Conservation (phyloP, 1,140 invertebrate species). For the Diorhabda elongata region DNA sequence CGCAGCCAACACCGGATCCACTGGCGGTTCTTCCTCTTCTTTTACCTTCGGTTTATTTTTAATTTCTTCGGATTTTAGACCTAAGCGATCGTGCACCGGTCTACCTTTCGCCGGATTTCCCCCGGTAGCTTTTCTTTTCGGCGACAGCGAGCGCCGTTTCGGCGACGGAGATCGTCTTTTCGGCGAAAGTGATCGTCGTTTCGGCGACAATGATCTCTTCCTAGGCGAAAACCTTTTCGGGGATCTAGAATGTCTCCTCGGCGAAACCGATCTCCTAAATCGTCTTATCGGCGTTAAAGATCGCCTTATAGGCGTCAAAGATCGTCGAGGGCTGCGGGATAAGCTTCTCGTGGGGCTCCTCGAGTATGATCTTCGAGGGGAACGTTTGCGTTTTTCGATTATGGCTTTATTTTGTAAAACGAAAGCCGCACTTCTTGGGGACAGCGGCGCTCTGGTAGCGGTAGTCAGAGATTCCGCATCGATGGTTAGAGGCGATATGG, state of each 20-base stretch:
- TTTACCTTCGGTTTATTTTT: conserved; percentile 24
- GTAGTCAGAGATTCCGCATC: conserved; percentile 39
- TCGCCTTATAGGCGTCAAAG: conserved; percentile 20
- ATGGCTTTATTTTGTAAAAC: conserved; percentile 45
- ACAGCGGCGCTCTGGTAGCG: conserved; percentile 42
- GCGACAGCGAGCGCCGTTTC: conserved; percentile 27
- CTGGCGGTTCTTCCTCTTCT: conserved; percentile 25
- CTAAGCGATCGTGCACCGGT: conserved; percentile 29
- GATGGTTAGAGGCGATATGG: conserved; percentile 38
- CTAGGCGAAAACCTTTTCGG: conserved; percentile 26
- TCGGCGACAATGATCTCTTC: conserved; percentile 15
- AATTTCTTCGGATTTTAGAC: conserved; percentile 25
- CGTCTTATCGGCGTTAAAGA: conserved; percentile 5
- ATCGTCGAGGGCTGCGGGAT: conserved; percentile 24
- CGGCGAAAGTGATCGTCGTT: conserved; percentile 20
- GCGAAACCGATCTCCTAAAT: conserved; percentile 17
- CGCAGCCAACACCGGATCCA: conserved; percentile 44
- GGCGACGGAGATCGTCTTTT: conserved; percentile 15
- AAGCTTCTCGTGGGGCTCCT: conserved; percentile 34
- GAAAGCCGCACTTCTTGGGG: conserved; percentile 46
- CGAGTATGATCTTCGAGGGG: conserved; percentile 40
- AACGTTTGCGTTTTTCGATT: conserved; percentile 42
- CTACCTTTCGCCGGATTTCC: conserved; percentile 24
- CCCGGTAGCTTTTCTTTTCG: conserved; percentile 23
- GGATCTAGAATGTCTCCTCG: conserved; percentile 7